Evolutionary conservation across 2,888 invertebrate genomes (phyloP).

Genomic region (Orchesella flavescens): DNA sequence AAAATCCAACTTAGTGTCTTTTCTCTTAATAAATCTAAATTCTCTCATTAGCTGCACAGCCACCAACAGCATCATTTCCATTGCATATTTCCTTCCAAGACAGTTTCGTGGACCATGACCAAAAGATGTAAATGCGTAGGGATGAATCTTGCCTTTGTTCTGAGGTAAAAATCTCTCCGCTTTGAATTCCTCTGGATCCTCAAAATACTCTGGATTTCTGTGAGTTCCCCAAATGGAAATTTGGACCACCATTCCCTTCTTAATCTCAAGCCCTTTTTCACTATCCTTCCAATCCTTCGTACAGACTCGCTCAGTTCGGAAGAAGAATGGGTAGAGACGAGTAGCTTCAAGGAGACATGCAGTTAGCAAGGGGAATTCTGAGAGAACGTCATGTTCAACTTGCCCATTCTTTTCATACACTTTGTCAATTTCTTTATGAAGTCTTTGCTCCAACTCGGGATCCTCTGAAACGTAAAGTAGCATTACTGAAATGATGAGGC

Average conservation of each 20-base stretch:
- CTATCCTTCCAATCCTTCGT: constrained; percentile 63
- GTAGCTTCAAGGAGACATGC: constrained; percentile 65
- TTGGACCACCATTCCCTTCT: constrained; percentile 56
- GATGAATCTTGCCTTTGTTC: constrained; percentile 65
- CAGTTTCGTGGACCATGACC: constrained; percentile 63
- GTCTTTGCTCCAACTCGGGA: constrained; percentile 61
- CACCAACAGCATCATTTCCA: constrained; percentile 29
- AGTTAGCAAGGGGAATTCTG: constrained; percentile 64
- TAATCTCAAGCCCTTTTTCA: constrained; percentile 49
- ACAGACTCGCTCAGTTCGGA: constrained; percentile 65
- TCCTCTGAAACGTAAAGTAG: constrained; percentile 49
- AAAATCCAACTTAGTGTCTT: constrained; percentile 31
- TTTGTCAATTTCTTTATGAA: constrained; percentile 64
- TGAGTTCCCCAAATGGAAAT: constrained; percentile 62
- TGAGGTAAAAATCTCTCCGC: constrained; percentile 68
- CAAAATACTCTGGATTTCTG: constrained; percentile 66
- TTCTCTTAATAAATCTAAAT: constrained; percentile 38
- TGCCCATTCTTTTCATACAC: constrained; percentile 45
- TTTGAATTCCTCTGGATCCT: constrained; percentile 63
- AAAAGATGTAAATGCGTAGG: constrained; percentile 59
- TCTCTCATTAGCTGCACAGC: constrained; percentile 14
- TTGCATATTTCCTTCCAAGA: constrained; percentile 31
- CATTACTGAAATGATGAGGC: constrained; percentile 47
- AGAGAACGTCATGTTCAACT: constrained; percentile 58
- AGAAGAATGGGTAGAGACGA: constrained; percentile 63